A percentile compares a stretch with the other conserved stretches of the same genome.
Conservation (phyloP, 2,888 invertebrate genomes). For the Dryobota labecula region DNA sequence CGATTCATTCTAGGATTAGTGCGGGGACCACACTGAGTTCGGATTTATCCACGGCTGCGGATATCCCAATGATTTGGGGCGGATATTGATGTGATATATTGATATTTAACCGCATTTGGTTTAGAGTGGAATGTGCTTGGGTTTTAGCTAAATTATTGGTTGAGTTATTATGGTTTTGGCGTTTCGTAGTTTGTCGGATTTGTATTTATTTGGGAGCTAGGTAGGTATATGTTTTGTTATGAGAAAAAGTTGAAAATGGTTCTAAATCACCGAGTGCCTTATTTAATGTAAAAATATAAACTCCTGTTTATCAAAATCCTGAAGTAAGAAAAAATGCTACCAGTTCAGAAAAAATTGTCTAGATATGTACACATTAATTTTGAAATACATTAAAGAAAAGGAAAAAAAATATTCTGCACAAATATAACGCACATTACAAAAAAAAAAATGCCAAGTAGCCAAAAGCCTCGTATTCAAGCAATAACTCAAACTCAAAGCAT, state of each 20-base stretch:
- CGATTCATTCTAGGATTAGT: constrained; percentile 55
- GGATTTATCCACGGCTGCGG: constrained; percentile 25
- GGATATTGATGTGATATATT: constrained; percentile 43
- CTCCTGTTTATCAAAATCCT: neutral
- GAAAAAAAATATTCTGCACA: too few relatives aligned
- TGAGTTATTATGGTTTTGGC: constrained; percentile 6
- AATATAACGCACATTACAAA: too few relatives aligned
- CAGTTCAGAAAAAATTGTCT: neutral
- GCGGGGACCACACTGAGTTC: constrained; percentile 47
- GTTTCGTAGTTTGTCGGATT: neutral
- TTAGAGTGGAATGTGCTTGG: constrained; percentile 12
- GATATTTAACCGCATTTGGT: constrained; percentile 42
- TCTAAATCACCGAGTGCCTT: neutral
- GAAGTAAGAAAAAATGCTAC: neutral
- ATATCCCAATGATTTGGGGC: constrained; percentile 34
- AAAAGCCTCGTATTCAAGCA: too few relatives aligned
- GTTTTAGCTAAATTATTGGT: constrained; percentile 26
- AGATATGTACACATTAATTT: too few relatives aligned
- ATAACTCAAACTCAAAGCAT: too few relatives aligned
- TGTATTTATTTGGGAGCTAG: neutral
- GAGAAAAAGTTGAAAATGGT: neutral
- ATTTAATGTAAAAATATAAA: neutral
- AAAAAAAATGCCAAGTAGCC: too few relatives aligned
- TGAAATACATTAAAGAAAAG: neutral
- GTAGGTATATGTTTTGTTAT: neutral